phyloP scores from a whole-genome alignment of 2,113 vertebrate genomes.

The Corythornis madagascariensis region DNA sequence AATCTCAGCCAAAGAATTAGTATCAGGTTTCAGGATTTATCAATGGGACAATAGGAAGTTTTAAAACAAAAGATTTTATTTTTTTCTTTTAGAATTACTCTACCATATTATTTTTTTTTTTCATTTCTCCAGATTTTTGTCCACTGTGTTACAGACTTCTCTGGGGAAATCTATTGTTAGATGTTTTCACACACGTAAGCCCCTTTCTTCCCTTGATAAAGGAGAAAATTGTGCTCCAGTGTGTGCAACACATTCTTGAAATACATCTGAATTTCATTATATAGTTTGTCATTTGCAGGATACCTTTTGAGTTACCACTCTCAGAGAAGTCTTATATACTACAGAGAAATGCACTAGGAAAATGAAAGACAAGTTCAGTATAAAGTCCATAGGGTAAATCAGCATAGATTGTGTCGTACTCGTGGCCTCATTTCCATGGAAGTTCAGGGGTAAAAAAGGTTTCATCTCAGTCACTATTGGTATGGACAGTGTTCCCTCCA shows the following conservation, averaged over 20 bases:
- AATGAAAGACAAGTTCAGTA: conserved; percentile 53
- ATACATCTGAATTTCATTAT: conserved; percentile 62
- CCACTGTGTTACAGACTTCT: conserved; percentile 48
- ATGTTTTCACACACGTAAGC: conserved; percentile 32
- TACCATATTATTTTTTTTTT: conserved; percentile 45
- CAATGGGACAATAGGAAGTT: conserved; percentile 12
- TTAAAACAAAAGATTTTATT: conserved; percentile 53
- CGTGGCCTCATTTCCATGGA: conserved; percentile 15
- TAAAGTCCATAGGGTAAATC: conserved; percentile 20
- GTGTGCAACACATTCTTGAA: conserved; percentile 53
- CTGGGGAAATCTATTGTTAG: conserved; percentile 61
- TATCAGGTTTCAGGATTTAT: conserved; percentile 51
- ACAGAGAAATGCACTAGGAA: conserved; percentile 46
- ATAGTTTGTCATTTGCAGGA: conserved; percentile 68
- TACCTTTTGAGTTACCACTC: conserved; percentile 58
- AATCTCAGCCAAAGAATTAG: conserved; percentile 24
- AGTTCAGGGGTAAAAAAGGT: neutral
- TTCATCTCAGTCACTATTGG: neutral
- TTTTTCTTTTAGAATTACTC: conserved; percentile 50
- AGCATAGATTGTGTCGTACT: neutral
- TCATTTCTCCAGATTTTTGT: conserved; percentile 40
- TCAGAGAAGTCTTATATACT: conserved; percentile 38
- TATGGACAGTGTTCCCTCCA: neutral
- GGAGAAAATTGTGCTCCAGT: conserved; percentile 40
- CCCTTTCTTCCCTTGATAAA: conserved; percentile 46